Percentiles rank a stretch among this genome's conserved stretches.
Evolutionary conservation across 2,113 vertebrate genomes (phyloP).

Genomic region (Bubo blakistoni): DNA sequence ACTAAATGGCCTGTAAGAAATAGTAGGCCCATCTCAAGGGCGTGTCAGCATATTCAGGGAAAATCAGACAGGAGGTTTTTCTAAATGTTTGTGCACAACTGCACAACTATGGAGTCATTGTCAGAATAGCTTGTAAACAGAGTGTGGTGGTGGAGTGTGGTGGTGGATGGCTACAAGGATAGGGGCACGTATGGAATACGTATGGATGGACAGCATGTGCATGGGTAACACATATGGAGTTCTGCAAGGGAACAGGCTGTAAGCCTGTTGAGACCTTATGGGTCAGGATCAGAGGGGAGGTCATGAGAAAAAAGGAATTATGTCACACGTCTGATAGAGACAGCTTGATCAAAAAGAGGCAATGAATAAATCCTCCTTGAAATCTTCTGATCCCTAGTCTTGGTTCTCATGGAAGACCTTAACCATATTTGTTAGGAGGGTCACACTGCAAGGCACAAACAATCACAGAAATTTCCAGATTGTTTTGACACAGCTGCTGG

Average conservation of each 20-base stretch:
- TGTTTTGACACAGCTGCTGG: not conserved
- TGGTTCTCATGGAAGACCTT: not conserved
- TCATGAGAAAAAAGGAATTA: fast-evolving
- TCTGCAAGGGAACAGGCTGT: not conserved
- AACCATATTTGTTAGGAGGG: not conserved
- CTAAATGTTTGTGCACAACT: not conserved
- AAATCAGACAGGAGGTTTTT: not conserved
- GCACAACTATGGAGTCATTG: not conserved
- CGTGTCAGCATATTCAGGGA: not conserved
- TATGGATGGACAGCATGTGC: not conserved
- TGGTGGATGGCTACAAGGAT: not conserved
- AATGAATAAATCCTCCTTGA: not conserved
- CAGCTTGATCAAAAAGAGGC: not conserved
- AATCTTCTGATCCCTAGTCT: not conserved
- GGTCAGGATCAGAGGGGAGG: not conserved
- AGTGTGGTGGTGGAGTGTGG: not conserved
- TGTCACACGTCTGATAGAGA: not conserved
- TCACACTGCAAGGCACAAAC: not conserved
- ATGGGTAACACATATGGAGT: fast-evolving
- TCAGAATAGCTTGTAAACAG: not conserved
- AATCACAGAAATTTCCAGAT: not conserved
- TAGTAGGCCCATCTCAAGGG: not conserved
- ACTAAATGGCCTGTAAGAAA: not conserved
- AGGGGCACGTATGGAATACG: fast-evolving
- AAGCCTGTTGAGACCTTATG: not conserved